Evolutionary conservation across 2,888 invertebrate genomes (phyloP), one percentile per base, ranked within the genome.

Genomic region (Leptodirus hochenwartii): DNA sequence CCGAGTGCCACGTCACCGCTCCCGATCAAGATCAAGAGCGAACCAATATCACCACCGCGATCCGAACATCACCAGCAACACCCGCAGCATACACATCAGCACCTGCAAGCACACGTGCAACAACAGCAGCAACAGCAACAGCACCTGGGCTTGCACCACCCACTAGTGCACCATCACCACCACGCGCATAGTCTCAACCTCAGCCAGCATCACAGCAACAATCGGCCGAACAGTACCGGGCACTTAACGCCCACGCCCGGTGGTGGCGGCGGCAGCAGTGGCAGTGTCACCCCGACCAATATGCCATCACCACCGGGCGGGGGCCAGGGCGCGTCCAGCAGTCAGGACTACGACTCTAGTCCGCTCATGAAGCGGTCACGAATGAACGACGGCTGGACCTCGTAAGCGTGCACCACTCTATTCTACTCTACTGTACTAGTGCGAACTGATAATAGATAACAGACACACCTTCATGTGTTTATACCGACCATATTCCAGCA

Each of bases 1-100:
- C 77, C 78, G 5, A 42, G 50, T 10, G 70, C 78, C 34, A 70
- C 72, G 41, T 79, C 80, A 42, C 84, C 85, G 16, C 64, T 75
- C 51, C 76, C 80, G 43, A 73, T 88, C 41, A 84, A 84, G 59
- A 84, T 91, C 53, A 91, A 91, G 60, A 85, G 88, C 43, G 91
- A 93, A 56, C 91, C 91, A 15, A 87, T 90, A 50, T 90, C 90
- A 41, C 91, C 91, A 24, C 88, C 88, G 3, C 70, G 90, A n/a
- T n/a, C n/a, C 38, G 87, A 82, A 46, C 75, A 75, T 44, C 78
- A 74, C 43, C 60, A 50, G 27, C 53, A 54, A n/a, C n/a, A n/a
- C n/a, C n/a, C n/a, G n/a, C n/a, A n/a, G n/a, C n/a, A n/a, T n/a
- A n/a, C n/a, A n/a, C n/a, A n/a, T n/a, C 43, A 37, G 50, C 36